Base-by-base conservation (phyloP, 2,797 vertebrate species). In the Delichon dasypus region DNA sequence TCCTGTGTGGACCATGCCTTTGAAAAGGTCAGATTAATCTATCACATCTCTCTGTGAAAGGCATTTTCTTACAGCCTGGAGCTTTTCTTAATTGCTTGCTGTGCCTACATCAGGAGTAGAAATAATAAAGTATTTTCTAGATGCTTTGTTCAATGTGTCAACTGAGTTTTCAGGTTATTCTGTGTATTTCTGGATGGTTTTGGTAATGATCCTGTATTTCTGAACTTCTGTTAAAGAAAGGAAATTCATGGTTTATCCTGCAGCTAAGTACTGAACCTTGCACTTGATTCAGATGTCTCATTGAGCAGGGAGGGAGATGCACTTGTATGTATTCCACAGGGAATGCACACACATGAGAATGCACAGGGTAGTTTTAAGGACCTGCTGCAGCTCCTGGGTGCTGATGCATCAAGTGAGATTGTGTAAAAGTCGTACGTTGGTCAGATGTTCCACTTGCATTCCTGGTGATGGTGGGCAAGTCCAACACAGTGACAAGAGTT, bases 11-110 rank as follows among this genome's bases (percentile, higher is more conserved):
- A 12, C 57, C 21, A 19, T 71, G 62, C 66, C 66, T 34, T 65
- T 76, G 60, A 45, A 88, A 82, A 92, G 55, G 60, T 87, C 55
- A 76, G 47, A 65, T 78, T 70, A 73, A 76, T 87, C 54, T 76
- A 48, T 66, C 51, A 21, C 44, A 62, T 29, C 25, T 16, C 48
- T 14, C 16, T 61, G 18, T 79, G 82, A 82, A 82, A 89, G 40
- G 13, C 47, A 40, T 76, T 91, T 89, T 73, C 45, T 53, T 88
- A 57, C 20, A 91, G 36, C 20, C 53, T 21, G 21, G 40, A 89
- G 61, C 27, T 76, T 85, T 88, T 20, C 54, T 85, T 80, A 85
- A 54, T 79, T 4, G 1, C 40, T 66, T 62, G n/a, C 50, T 76
- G 14, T 60, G 58, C 36, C 57, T 79, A 48, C 45, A 60, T 55